Conservation (phyloP, 1,140 invertebrate genomes). For the Heliconius hermathena region DNA sequence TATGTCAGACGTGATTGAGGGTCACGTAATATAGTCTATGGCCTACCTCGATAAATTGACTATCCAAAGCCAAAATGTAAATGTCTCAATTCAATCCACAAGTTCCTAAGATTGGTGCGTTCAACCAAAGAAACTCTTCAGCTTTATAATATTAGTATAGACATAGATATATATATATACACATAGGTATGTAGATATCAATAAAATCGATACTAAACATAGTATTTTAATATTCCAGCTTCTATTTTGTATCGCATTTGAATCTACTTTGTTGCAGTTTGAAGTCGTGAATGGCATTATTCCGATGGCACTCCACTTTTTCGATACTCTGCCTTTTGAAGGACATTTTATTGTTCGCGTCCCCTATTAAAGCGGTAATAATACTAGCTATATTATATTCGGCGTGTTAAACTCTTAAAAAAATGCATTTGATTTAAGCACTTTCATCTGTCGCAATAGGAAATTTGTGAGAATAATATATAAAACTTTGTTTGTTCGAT, state of each 20-base stretch:
- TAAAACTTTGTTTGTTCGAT: background rate
- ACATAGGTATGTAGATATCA: no score
- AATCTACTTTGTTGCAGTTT: slow-evolving; percentile 17
- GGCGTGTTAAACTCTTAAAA: slow-evolving; percentile 1
- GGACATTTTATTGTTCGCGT: slow-evolving; percentile 10
- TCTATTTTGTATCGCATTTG: background rate
- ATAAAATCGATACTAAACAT: background rate
- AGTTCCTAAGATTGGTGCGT: no score
- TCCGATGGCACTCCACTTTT: slow-evolving; percentile 24
- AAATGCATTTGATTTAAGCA: background rate
- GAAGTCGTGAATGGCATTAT: slow-evolving; percentile 13
- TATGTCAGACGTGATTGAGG: no score
- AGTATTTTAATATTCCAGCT: background rate
- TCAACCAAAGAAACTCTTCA: no score
- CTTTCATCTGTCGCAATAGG: background rate
- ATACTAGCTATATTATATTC: background rate
- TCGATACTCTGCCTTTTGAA: slow-evolving; percentile 21
- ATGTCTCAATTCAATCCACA: no score
- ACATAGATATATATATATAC: background rate
- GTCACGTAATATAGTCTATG: no score
- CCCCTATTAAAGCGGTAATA: slow-evolving; percentile 15
- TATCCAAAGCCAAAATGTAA: no score
- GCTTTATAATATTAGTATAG: background rate
- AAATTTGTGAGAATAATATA: background rate
- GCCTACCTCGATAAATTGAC: no score